phyloP scores from a whole-genome alignment of 2,888 invertebrate species.

The Agonopterix alstromeriana region DNA sequence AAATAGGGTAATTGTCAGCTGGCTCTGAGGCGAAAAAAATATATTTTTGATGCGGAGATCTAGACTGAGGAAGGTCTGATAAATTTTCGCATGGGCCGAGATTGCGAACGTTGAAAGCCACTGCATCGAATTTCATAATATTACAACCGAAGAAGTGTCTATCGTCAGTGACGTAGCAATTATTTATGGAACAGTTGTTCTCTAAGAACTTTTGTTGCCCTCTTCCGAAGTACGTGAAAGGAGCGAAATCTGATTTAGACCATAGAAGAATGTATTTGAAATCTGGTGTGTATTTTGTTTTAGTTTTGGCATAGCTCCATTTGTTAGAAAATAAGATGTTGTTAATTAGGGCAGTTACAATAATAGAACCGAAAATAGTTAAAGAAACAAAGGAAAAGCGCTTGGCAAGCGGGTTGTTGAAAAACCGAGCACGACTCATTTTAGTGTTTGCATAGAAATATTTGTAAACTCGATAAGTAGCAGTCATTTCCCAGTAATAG shows the following conservation, averaged over 20 bases:
- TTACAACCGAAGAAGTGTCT: slow-evolving; percentile 36
- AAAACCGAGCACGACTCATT: no score
- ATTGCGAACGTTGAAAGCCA: slow-evolving; percentile 55
- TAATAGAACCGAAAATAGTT: no score
- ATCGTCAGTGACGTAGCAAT: slow-evolving; percentile 50
- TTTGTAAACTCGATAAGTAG: no score
- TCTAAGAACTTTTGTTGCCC: slow-evolving; percentile 48
- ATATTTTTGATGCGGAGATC: slow-evolving; percentile 50
- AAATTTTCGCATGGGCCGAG: slow-evolving; percentile 13
- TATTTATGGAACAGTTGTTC: slow-evolving; percentile 46
- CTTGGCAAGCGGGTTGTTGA: slow-evolving; percentile 9
- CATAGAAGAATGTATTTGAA: slow-evolving; percentile 54
- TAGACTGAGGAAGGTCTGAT: slow-evolving; percentile 26
- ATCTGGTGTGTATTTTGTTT: slow-evolving; percentile 11
- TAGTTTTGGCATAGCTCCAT: no score
- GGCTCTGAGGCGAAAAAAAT: slow-evolving; percentile 62
- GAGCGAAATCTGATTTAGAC: slow-evolving; percentile 39
- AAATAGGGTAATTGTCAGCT: slow-evolving; percentile 50
- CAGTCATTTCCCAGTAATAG: no score
- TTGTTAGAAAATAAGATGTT: no score
- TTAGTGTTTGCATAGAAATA: no score
- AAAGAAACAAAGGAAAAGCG: no score
- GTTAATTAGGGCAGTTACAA: no score
- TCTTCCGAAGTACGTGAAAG: slow-evolving; percentile 37
- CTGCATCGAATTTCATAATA: slow-evolving; percentile 44